phyloP scores from a whole-genome alignment of 2,797 vertebrate species.

The Emydoidea blandingii region DNA sequence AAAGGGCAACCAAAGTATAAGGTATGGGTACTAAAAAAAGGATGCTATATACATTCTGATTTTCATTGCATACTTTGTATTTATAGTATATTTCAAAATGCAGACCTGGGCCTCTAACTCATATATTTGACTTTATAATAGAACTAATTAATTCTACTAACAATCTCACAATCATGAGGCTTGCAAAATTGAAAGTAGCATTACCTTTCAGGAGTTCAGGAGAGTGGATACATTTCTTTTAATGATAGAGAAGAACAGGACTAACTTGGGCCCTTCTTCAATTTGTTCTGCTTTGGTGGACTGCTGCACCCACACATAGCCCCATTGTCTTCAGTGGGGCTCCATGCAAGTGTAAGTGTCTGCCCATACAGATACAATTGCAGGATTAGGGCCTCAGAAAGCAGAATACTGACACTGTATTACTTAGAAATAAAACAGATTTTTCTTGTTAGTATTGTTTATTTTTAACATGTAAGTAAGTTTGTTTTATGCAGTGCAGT shows the following conservation, averaged over 20 bases:
- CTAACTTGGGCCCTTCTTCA: background rate
- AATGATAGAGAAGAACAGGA: background rate
- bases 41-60: background rate
- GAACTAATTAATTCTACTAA: background rate
- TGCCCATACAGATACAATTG: background rate
- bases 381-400: background rate
- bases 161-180: background rate
- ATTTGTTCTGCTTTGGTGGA: background rate
- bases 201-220: background rate
- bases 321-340: background rate
- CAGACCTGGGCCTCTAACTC: background rate
- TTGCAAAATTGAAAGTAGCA: constrained; percentile 2
- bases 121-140: background rate
- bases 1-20: background rate
- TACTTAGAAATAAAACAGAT: background rate
- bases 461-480: background rate
- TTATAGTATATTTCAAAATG: constrained; percentile 4
- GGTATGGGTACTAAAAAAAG: background rate
- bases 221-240: background rate
- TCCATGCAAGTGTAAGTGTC: background rate
- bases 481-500: background rate
- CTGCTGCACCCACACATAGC: background rate
- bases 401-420: background rate
- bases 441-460: background rate
- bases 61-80: background rate